These are phyloP conservation scores for Bedellia somnulentella DNA, from an alignment of 2,888 invertebrate species.

Conservation along the genomic window DNA sequence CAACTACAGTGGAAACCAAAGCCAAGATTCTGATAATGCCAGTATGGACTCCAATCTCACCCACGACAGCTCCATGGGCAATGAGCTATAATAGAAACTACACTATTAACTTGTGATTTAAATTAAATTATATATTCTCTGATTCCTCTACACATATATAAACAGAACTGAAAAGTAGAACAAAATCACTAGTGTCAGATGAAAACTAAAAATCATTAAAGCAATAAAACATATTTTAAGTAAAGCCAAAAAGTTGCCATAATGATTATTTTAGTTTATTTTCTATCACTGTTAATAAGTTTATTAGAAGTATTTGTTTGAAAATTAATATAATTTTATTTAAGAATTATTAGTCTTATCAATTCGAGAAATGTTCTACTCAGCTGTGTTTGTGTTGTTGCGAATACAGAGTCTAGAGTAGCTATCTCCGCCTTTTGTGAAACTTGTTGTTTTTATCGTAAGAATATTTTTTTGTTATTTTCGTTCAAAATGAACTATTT, in stretches of 20 bases:
- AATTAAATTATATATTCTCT: background rate
- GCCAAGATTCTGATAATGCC: slow-evolving; percentile 88
- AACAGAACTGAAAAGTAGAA: no score
- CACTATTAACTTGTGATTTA: background rate
- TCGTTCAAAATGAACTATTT: no score
- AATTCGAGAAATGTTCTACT: slow-evolving; percentile 17
- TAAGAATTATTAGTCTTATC: no score
- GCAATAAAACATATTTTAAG: no score
- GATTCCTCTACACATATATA: no score
- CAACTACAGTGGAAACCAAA: slow-evolving; percentile 87
- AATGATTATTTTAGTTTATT: slow-evolving; percentile 44
- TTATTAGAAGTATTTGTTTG: no score
- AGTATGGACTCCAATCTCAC: slow-evolving; percentile 80
- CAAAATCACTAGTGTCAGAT: no score
- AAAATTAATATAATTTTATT: no score
- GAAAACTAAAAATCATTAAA: no score
- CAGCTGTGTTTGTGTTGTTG: slow-evolving; percentile 39
- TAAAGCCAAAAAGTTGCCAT: slow-evolving; percentile 60
- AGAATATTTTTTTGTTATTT: no score
- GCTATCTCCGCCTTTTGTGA: no score
- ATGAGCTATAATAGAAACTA: slow-evolving; percentile 21
- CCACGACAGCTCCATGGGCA: slow-evolving; percentile 66
- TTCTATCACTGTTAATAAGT: slow-evolving; percentile 25
- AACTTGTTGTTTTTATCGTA: no score
- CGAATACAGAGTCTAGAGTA: slow-evolving; percentile 41